These are phyloP conservation scores for Drosophila micromelanica DNA, from an alignment of 1,140 invertebrate species.

Conservation along the genomic window DNA sequence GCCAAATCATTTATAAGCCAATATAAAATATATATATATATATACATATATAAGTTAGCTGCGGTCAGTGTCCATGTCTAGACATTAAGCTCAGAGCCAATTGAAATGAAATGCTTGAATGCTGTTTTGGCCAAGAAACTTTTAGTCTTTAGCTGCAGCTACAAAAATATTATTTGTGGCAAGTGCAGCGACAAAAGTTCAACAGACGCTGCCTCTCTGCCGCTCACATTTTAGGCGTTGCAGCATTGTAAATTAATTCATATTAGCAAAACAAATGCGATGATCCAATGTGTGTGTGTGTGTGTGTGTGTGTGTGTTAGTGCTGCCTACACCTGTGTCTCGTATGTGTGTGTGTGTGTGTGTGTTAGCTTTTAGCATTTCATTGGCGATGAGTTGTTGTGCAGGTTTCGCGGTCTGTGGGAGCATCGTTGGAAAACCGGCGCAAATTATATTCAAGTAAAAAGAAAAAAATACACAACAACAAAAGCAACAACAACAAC, in stretches of 20 bases:
- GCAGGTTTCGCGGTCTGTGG: conserved; percentile 78
- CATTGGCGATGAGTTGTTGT: conserved; percentile 72
- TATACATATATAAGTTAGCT: conserved; percentile 30
- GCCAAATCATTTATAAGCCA: conserved; percentile 55
- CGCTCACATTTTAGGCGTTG: conserved; percentile 49
- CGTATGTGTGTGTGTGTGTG: conserved; percentile 26
- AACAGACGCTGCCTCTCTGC: conserved; percentile 60
- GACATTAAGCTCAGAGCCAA: conserved; percentile 65
- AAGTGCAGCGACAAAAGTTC: conserved; percentile 77
- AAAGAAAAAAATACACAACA: conserved; percentile 8
- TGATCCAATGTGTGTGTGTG: conserved; percentile 26
- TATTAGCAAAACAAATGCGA: conserved; percentile 81
- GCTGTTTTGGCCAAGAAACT: conserved; percentile 51
- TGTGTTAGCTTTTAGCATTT: conserved; percentile 75
- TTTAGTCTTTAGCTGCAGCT: conserved; percentile 28
- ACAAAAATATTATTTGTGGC: conserved; percentile 36
- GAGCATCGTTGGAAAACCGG: conserved; percentile 72
- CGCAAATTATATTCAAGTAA: conserved; percentile 71
- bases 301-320: conserved; percentile 13
- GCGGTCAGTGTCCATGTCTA: conserved; percentile 81
- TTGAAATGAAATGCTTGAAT: conserved; percentile 71
- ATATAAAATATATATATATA: conserved; percentile 32
- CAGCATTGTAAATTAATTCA: conserved; percentile 81
- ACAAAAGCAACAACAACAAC: conserved; percentile 29
- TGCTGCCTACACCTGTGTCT: conserved; percentile 14